These are phyloP conservation scores for Aleiodes leptofemur DNA, from an alignment of 2,888 invertebrate genomes.

Conservation along the genomic window DNA sequence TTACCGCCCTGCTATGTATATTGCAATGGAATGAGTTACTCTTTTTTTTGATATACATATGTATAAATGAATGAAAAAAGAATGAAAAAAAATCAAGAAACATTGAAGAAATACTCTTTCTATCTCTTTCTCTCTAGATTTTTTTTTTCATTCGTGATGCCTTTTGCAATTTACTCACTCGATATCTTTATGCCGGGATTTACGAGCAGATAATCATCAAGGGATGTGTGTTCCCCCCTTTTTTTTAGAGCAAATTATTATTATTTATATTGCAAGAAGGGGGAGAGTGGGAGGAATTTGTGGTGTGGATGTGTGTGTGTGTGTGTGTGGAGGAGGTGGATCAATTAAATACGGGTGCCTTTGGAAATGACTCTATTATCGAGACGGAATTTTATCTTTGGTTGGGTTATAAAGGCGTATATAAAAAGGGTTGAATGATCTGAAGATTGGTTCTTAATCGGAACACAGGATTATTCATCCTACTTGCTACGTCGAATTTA, in stretches of 20 bases:
- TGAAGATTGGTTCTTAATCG: constrained; percentile 44
- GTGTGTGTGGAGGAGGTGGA: constrained; percentile 51
- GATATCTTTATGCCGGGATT: constrained; percentile 74
- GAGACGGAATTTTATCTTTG: constrained; percentile 50
- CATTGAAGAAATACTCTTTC: no score
- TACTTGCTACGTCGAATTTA: neutral
- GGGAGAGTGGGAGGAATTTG: constrained; percentile 42
- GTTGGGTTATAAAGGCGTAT: constrained; percentile 36
- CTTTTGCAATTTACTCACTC: constrained; percentile 72
- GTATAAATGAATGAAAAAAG: constrained; percentile 2
- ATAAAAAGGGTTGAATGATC: constrained; percentile 24
- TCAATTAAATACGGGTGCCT: constrained; percentile 65
- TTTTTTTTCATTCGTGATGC: constrained; percentile 43
- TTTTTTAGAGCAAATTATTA: constrained; percentile 72
- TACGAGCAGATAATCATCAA: constrained; percentile 75
- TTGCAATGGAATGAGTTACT: constrained; percentile 64
- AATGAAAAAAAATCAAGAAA: no score
- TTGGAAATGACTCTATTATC: constrained; percentile 73
- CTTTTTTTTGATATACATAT: constrained; percentile 47
- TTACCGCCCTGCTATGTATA: constrained; percentile 73
- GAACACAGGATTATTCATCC: constrained; percentile 7
- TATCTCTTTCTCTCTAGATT: no score
- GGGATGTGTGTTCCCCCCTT: constrained; percentile 72
- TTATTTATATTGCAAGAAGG: constrained; percentile 70
- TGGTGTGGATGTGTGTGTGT: constrained; percentile 47